Evolutionary conservation across 2,113 vertebrate species (phyloP).

Genomic region (Gallinago jamesoni): DNA sequence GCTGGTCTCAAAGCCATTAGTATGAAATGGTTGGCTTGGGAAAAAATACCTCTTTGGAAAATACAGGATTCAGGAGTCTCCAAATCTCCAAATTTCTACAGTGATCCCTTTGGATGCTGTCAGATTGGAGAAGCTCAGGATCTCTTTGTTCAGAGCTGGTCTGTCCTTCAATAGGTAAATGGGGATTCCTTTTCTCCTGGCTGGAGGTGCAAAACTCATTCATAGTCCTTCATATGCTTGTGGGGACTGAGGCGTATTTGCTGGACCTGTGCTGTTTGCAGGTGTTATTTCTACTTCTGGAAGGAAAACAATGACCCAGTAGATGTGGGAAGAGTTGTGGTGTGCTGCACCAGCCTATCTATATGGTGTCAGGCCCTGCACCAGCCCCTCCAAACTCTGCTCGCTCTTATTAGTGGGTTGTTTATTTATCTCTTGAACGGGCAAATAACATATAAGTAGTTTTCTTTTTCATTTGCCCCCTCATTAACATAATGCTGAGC

Average conservation of each 20-base stretch:
- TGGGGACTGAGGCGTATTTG: not conserved
- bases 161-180: not conserved
- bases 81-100: not conserved
- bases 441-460: not conserved
- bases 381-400: not conserved
- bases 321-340: not conserved
- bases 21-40: not conserved
- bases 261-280: not conserved
- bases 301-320: not conserved
- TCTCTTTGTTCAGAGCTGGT: not conserved
- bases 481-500: not conserved
- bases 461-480: not conserved
- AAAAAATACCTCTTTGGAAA: not conserved
- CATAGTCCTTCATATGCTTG: not conserved
- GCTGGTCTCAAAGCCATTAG: not conserved
- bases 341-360: not conserved
- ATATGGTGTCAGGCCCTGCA: not conserved
- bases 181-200: not conserved
- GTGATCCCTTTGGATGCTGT: not conserved
- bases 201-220: not conserved
- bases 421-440: not conserved
- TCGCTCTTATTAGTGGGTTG: not conserved
- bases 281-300: not conserved
- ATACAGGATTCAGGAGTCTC: not conserved
- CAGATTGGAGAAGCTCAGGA: not conserved